phyloP scores from a whole-genome alignment of 2,888 invertebrate species.

The Dryomyza anilis region DNA sequence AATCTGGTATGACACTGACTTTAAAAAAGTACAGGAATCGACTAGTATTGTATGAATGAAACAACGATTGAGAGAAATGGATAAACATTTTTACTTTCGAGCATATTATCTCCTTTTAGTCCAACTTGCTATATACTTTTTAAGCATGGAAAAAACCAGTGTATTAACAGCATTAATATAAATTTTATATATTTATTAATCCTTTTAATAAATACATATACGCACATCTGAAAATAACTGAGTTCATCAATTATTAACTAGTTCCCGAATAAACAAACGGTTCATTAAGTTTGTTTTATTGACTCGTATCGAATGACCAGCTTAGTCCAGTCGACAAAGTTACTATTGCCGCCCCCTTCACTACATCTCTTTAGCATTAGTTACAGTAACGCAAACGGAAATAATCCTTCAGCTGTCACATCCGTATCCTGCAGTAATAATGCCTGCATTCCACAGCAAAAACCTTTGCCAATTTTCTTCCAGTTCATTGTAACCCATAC shows the following conservation, averaged over 20 bases:
- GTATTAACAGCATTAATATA: too few species aligned
- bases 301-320: neutral
- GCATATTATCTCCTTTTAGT: too few species aligned
- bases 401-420: constrained; percentile 16
- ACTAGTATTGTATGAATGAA: too few species aligned
- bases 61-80: too few species aligned
- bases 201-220: too few species aligned
- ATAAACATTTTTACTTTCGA: too few species aligned
- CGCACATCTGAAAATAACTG: too few species aligned
- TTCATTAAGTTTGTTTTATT: neutral
- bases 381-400: neutral
- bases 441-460: neutral
- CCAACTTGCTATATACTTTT: too few species aligned
- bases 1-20: too few species aligned
- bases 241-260: neutral
- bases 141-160: too few species aligned
- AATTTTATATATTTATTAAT: too few species aligned
- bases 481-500: neutral
- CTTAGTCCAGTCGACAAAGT: neutral
- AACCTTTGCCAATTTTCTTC: neutral
- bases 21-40: too few species aligned
- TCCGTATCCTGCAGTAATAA: neutral
- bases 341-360: neutral
- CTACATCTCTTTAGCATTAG: neutral
- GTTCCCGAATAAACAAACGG: neutral